Base-by-base conservation (phyloP, 2,113 vertebrate species). In the Macrotus californicus region DNA sequence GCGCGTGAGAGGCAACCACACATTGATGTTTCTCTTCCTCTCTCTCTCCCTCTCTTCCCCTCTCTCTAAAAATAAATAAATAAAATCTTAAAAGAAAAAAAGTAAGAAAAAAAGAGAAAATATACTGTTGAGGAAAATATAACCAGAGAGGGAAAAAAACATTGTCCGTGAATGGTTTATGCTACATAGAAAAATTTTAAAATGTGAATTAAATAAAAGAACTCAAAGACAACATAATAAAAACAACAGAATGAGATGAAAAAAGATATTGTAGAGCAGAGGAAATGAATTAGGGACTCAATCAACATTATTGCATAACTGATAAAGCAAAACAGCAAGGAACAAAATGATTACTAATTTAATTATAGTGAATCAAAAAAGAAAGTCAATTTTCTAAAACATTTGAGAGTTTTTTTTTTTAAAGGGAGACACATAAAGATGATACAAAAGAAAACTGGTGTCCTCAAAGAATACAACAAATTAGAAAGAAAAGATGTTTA, bases 401-500 rank as follows among this genome's bases (percentile, higher is more conserved):
- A 18, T 70, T 67, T 80, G 16, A 83, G 29, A 64, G 82, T 7
- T 39, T 70, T 39, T 36, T 39, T 70, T 39, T 43, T 39, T 15
- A 70, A 72, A 48, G 12, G 36, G 48, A 91, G 24, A 70, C 52
- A 84, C 16, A 80, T n/a, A 82, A 46, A 91, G 36, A 67, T 80
- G 34, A 59, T 46, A 85, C 31, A 70, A 84, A 75, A 39, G 24
- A 93, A 88, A 77, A 61, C 1, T n/a, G 13, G 22, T 67, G 6
- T 69, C 64, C 75, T 73, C 69, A 24, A 87, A 64, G 36, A 87
- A 87, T 6, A 7, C 24, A 46, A 88, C 15, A 86, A 95, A 83
- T 89, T 64, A 82, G 72, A 89, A 89, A 92, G 24, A 81, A 90
- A 72, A 73, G 83, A 8, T 90, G 24, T 75, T 84, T 96, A 72